Evolutionary conservation across 2,113 vertebrate genomes (phyloP).

Genomic region (Apeltes quadracus): DNA sequence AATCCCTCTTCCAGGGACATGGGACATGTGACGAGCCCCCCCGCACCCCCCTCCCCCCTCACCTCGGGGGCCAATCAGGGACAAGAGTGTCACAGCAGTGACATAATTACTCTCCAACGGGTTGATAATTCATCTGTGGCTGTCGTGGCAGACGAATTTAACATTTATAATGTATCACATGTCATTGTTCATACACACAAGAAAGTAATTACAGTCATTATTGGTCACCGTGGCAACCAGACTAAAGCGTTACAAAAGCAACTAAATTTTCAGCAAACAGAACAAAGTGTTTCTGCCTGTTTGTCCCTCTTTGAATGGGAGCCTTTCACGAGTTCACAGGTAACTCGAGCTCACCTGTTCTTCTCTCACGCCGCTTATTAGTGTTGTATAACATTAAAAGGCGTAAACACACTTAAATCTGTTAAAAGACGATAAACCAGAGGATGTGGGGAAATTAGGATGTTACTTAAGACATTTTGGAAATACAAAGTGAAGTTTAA

Average conservation of each 20-base stretch:
- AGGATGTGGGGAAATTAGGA: no score
- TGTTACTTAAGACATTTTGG: no score
- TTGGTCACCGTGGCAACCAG: neutral
- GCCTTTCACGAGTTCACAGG: neutral
- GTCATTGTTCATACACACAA: no score
- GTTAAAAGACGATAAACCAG: no score
- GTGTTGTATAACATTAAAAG: neutral
- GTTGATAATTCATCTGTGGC: neutral
- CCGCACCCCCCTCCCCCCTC: no score
- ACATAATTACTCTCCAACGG: neutral
- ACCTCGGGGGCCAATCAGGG: neutral
- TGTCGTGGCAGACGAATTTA: no score
- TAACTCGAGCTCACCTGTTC: slow-evolving; percentile 15
- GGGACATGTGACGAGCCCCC: neutral
- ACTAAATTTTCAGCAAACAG: neutral
- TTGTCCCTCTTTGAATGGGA: neutral
- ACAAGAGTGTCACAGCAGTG: neutral
- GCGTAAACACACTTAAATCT: neutral
- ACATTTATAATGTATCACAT: no score
- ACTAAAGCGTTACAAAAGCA: neutral
- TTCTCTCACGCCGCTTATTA: slow-evolving; percentile 24
- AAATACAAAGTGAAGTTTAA: no score
- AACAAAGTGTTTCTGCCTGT: no score
- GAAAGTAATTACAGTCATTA: neutral
- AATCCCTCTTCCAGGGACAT: neutral